Base-by-base conservation (phyloP, 2,888 invertebrate species). In the Hypena proboscidalis region DNA sequence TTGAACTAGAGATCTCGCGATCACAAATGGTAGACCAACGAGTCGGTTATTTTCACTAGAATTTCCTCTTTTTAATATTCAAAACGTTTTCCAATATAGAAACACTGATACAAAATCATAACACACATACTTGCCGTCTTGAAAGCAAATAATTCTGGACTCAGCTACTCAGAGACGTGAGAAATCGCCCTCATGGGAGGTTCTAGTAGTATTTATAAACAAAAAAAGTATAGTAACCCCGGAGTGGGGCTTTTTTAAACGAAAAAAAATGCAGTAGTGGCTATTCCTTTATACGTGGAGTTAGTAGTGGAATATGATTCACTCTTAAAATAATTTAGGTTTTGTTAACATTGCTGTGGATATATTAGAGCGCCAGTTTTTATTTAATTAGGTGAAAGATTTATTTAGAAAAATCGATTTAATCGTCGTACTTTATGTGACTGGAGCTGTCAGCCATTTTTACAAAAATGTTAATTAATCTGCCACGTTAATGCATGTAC, bases 91-190 rank as follows among this genome's bases (percentile, higher is more conserved):
- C n/a, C n/a, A n/a, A n/a, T n/a, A n/a, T n/a, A n/a, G 43, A 36
- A 43, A 29, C 42, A 27, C 47, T 57, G 44, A 56, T 58, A 55
- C 37, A 69, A 67, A 71, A 67, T 67, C 67, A 67, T 67, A 60
- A 56, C 54, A 40, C 55, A 51, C 51, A 54, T 59, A 70, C 47
- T 37, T 36, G 32, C 45, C 33, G 32, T 36, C 56, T 65, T 56
- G 36, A 46, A 43, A 57, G 32, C 48, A 37, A 50, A 47, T 53
- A 51, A 30, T 42, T 42, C 43, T 42, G 32, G 50, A 45, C 40
- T 45, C 17, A 45, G 52, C 60, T 66, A 58, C 56, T 46, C 56
- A 62, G 42, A 26, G 29, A 32, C 35, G 72, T 77, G 81, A 83
- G 73, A 71, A 71, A 83, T 64, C 45, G 42, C 67, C 47, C 63